phyloP scores from a whole-genome alignment of 2,113 vertebrate genomes.

The Marmota flaviventris region DNA sequence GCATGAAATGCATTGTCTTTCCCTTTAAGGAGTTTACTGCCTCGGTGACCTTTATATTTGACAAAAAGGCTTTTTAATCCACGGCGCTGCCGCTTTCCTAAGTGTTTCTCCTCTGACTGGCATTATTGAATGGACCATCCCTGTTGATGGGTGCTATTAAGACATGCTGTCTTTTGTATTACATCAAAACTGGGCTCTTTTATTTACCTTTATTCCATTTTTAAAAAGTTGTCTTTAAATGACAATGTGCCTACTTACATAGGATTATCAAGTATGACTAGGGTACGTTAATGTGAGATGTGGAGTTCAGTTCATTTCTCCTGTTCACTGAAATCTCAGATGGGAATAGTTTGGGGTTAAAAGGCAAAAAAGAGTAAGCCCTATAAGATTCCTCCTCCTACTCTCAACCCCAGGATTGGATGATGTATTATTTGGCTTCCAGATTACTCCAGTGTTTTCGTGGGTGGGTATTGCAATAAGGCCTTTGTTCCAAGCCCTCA shows the following conservation, averaged over 20 bases:
- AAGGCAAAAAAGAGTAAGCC: not conserved
- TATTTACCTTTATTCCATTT: constrained; percentile 47
- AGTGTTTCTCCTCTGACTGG: constrained; percentile 87
- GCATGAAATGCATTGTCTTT: constrained; percentile 82
- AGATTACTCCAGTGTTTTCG: not conserved
- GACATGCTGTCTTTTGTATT: constrained; percentile 75
- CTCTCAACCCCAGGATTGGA: not conserved
- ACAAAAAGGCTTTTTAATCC: constrained; percentile 87
- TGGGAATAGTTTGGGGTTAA: not conserved
- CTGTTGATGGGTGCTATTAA: constrained; percentile 84
- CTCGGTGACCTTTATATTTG: constrained; percentile 88
- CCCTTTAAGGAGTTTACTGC: constrained; percentile 85
- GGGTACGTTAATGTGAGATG: not conserved
- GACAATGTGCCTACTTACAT: constrained; percentile 40
- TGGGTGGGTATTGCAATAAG: not conserved
- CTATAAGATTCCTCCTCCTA: not conserved
- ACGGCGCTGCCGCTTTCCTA: constrained; percentile 78
- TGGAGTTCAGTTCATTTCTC: not conserved
- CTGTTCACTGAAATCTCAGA: not conserved
- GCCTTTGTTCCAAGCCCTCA: constrained; percentile 24
- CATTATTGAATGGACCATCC: constrained; percentile 84
- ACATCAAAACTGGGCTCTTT: constrained; percentile 75
- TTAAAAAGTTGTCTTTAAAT: constrained; percentile 75
- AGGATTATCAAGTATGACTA: not conserved
- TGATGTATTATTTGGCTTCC: not conserved